These are phyloP conservation scores for Nomada fucata DNA, from an alignment of 2,888 invertebrate species.

Conservation along the genomic window DNA sequence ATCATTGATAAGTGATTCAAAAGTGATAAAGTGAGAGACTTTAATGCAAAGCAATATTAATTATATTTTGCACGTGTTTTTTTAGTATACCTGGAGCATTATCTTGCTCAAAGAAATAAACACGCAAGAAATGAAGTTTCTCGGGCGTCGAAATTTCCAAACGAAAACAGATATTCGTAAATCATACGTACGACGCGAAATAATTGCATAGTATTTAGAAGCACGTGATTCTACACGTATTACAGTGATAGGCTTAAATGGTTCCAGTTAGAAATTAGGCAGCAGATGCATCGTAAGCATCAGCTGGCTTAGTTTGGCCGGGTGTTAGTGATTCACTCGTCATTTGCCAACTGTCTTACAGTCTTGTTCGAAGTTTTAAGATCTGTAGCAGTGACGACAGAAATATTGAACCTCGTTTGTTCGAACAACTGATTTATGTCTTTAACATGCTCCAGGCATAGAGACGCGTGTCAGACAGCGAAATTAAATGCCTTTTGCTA, in stretches of 20 bases:
- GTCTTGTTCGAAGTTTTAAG: constrained; percentile 12
- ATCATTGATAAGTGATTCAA: too few relatives aligned
- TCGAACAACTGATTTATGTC: too few relatives aligned
- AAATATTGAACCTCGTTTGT: not conserved
- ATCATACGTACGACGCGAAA: constrained; percentile 1
- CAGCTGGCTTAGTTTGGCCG: constrained; percentile 74
- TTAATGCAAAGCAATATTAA: too few relatives aligned
- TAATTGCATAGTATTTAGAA: not conserved
- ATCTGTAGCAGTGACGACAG: not conserved
- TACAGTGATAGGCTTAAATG: constrained; percentile 25
- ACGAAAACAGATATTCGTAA: not conserved
- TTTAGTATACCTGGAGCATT: too few relatives aligned
- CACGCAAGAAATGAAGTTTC: not conserved
- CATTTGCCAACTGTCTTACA: constrained; percentile 41
- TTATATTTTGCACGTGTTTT: too few relatives aligned
- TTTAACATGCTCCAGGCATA: too few relatives aligned
- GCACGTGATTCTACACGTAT: not conserved
- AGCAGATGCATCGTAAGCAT: constrained; percentile 81
- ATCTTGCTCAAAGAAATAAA: too few relatives aligned
- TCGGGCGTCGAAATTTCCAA: not conserved
- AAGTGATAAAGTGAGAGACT: too few relatives aligned
- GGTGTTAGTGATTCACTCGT: constrained; percentile 76
- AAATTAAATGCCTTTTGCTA: too few relatives aligned
- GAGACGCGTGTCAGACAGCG: too few relatives aligned
- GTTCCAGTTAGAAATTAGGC: constrained; percentile 57